Percentiles rank a stretch among this genome's conserved stretches.
phyloP scores from a whole-genome alignment of 2,888 invertebrate species.

The Leptopilina myrica region DNA sequence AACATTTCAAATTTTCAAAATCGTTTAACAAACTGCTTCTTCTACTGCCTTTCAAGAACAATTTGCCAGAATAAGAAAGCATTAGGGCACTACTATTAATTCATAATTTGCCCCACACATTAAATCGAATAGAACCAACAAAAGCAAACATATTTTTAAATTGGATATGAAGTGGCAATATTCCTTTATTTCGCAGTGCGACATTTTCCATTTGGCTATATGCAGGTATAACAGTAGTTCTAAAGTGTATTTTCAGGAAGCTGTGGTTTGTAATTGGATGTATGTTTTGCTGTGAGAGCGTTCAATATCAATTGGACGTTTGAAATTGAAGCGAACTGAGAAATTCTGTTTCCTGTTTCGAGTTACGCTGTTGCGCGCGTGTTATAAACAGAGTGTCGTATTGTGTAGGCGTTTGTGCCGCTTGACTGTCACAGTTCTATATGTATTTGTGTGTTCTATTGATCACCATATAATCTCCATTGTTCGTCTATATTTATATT shows the following conservation, averaged over 20 bases:
- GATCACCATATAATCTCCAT: background rate
- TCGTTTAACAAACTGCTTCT: too few relatives aligned
- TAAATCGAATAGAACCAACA: too few relatives aligned
- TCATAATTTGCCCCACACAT: too few relatives aligned
- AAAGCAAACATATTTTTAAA: background rate
- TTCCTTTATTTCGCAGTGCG: background rate
- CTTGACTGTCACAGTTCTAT: background rate
- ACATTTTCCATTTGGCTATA: conserved; percentile 7
- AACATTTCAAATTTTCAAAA: too few relatives aligned
- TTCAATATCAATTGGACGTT: conserved; percentile 25
- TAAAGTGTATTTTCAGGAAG: conserved; percentile 14
- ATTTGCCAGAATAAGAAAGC: too few relatives aligned
- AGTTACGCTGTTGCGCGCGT: background rate
- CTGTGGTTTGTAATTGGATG: conserved; percentile 35
- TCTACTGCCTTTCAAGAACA: too few relatives aligned
- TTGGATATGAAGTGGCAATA: conserved; percentile 1
- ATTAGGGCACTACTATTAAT: too few relatives aligned
- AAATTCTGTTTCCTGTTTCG: conserved; percentile 36
- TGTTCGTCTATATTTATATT: background rate
- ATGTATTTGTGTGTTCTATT: background rate
- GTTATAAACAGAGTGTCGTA: background rate
- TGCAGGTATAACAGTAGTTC: too few relatives aligned
- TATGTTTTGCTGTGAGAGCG: conserved; percentile 20
- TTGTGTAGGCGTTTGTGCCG: background rate
- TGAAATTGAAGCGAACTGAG: conserved; percentile 26